Evolutionary conservation across 2,888 invertebrate genomes (phyloP).

Genomic region (Ophion costatus): DNA sequence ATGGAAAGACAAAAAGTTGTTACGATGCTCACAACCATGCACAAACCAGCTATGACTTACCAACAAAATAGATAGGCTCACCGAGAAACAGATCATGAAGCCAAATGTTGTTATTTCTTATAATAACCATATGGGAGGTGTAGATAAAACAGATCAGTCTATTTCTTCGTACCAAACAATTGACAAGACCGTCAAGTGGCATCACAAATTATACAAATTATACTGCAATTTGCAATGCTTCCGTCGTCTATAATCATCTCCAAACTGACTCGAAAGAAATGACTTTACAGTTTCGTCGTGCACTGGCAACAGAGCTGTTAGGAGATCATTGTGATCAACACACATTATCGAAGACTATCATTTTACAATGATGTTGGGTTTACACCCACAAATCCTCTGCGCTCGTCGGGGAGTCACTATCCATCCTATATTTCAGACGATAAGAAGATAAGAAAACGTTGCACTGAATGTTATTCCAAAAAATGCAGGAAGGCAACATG

Average conservation of each 20-base stretch:
- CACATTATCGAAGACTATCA: constrained; percentile 29
- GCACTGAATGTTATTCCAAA: constrained; percentile 36
- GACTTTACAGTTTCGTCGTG: constrained; percentile 5
- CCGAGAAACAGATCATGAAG: constrained; percentile 7
- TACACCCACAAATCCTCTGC: constrained; percentile 30
- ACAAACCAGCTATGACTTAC: constrained; percentile 22
- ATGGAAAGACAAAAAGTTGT: constrained; percentile 29
- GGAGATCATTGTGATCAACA: constrained; percentile 24
- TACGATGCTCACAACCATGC: constrained; percentile 27
- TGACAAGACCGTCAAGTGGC: constrained; percentile 35
- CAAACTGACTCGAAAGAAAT: constrained; percentile 13
- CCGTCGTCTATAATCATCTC: constrained; percentile 31
- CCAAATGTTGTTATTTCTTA: constrained; percentile 23
- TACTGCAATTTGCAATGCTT: constrained; percentile 40
- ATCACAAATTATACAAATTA: constrained; percentile 46
- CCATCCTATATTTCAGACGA: constrained; percentile 42
- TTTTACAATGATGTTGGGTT: too few relatives aligned
- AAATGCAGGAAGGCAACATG: constrained; percentile 30
- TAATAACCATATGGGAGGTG: constrained; percentile 15
- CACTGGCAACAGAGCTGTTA: constrained; percentile 12
- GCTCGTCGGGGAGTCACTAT: constrained; percentile 31
- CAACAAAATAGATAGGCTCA: constrained; percentile 25
- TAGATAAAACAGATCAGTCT: constrained; percentile 19
- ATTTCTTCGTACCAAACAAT: constrained; percentile 28
- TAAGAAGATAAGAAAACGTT: constrained; percentile 30